phyloP scores from a whole-genome alignment of 2,113 vertebrate species.

The Vombatus ursinus region DNA sequence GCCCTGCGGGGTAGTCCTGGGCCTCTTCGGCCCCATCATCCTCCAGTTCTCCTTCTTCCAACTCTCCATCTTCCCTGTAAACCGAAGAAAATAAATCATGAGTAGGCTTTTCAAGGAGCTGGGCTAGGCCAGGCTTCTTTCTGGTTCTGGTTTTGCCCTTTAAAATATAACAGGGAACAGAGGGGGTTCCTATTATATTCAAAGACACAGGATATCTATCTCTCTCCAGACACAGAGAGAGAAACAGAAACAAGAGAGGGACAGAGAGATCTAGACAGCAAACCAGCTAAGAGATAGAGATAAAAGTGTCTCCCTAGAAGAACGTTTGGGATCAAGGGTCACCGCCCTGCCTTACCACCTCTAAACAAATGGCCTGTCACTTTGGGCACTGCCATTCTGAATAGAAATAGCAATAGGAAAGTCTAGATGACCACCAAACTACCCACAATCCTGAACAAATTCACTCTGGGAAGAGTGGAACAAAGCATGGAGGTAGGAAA shows the following conservation, averaged over 20 bases:
- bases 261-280: not conserved
- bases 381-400: not conserved
- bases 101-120: not conserved
- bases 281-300: not conserved
- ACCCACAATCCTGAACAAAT: not conserved
- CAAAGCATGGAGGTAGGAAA: not conserved
- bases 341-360: not conserved
- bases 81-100: constrained; percentile 62
- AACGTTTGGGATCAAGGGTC: not conserved
- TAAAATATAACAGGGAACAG: accelerated
- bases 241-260: not conserved
- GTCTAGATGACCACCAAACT: not conserved
- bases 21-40: constrained; percentile 92
- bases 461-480: not conserved
- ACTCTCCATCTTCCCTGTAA: constrained; percentile 92
- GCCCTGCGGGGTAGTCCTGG: constrained; percentile 70
- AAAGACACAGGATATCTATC: not conserved
- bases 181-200: not conserved
- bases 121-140: accelerated
- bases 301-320: not conserved
- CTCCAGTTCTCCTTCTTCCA: constrained; percentile 95
- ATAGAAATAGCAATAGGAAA: not conserved
- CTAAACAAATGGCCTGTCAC: not conserved
- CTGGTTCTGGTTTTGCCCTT: not conserved
- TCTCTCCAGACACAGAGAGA: not conserved